Percentiles rank a stretch among this genome's conserved stretches.
Conservation (phyloP, 92 coral and sea anemone species). For the Zoanthus sociatus region DNA sequence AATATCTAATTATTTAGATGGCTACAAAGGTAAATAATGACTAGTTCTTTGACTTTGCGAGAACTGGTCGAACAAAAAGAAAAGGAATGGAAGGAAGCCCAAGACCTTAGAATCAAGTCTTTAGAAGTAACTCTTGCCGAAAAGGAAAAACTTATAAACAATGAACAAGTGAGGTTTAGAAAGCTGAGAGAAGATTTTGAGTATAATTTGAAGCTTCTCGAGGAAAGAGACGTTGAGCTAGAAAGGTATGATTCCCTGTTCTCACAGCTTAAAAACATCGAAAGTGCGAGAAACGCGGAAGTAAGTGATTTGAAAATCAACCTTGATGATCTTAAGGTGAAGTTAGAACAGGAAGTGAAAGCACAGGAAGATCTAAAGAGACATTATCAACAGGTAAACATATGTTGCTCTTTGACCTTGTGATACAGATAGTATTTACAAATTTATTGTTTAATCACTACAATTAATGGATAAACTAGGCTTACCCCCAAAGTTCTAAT, state of each 20-base stretch:
- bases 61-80: slow-evolving; percentile 92
- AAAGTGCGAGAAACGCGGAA: slow-evolving; percentile 80
- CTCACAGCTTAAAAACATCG: slow-evolving; percentile 70
- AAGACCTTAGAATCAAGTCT: slow-evolving; percentile 73
- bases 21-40: neutral
- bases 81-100: slow-evolving; percentile 96
- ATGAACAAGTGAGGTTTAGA: slow-evolving; percentile 83
- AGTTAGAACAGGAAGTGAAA: slow-evolving; percentile 77
- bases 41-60: slow-evolving; percentile 43
- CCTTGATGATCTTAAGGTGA: slow-evolving; percentile 82
- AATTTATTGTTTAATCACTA: too few species aligned
- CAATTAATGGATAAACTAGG: too few species aligned
- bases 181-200: slow-evolving; percentile 96
- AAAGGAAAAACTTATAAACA: slow-evolving; percentile 75
- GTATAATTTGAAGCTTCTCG: slow-evolving; percentile 83
- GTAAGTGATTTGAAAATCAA: slow-evolving; percentile 90
- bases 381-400: slow-evolving; percentile 86
- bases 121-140: slow-evolving; percentile 78
- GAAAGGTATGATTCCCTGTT: slow-evolving; percentile 85
- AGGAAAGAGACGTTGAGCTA: slow-evolving; percentile 89
- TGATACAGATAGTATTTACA: too few species aligned
- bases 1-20: neutral
- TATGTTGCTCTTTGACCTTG: too few species aligned
- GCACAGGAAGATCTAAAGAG: slow-evolving; percentile 83
- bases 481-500: too few species aligned